Base-by-base conservation (phyloP, 1,140 invertebrate species). In the Neocloeon triangulifer region DNA sequence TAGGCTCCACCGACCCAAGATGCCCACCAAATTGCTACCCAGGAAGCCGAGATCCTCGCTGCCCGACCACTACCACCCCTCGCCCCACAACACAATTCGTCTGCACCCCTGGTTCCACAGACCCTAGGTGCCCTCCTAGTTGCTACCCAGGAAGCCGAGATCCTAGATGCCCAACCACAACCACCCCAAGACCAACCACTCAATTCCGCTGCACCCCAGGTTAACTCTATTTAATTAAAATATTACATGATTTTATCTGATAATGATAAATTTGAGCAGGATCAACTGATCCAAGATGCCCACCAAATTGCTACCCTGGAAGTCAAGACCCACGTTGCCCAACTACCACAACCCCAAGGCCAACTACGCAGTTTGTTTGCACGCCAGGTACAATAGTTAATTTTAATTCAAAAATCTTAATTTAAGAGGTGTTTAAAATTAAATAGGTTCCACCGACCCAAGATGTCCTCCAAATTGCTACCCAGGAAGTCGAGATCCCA, bases 271-370 rank as follows among this genome's bases (percentile, higher is more conserved):
- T n/a, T n/a, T n/a, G n/a, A n/a, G n/a, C 47, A 10, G 51, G 50
- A 12, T 47, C 42, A 6, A 41, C 38, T 6, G 54, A 52, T 37
- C 48, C 52, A 19, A 39, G 55, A 36, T 54, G 49, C 37, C 31
- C 39, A 29, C n/a, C 5, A 2, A 12, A 20, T 5, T 47, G 44
- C 18, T 44, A 35, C 33, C 43, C 44, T 22, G 48, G 49, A 5
- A 49, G 49, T 6, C 45, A 19, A 22, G 51, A 53, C 37, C 49
- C 49, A 21, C 44, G 49, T 34, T 55, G 53, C 41, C 34, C n/a
- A 15, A 38, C 25, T 30, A 5, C 29, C 7, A 30, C 14, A 9
- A 8, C 30, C 13, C 10, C 32, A n/a, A 17, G 14, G 13, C 43
- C 39, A 17, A 36, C 44, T 9, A 26, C 35, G 27, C 18, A 25